Percentiles rank a stretch among this genome's conserved stretches.
These are phyloP conservation scores for Mesorhabditis belari DNA, from an alignment of 2,888 invertebrate genomes.

Conservation along the genomic window DNA sequence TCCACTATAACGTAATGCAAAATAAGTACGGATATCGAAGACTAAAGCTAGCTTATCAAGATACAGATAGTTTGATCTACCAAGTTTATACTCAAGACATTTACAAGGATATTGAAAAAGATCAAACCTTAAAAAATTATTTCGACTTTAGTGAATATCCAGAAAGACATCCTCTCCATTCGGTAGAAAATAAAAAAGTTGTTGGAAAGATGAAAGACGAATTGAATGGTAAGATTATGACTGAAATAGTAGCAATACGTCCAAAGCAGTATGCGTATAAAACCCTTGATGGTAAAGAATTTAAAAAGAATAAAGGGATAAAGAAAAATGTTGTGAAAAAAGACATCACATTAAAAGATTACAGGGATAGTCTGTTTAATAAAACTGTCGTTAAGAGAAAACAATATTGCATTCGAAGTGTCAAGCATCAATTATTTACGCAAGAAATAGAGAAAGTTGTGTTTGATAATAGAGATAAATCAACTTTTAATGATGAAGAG, in stretches of 20 bases:
- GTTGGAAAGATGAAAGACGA: slow-evolving; percentile 51
- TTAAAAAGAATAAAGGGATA: slow-evolving; percentile 16
- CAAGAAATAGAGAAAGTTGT: slow-evolving; percentile 14
- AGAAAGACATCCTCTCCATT: slow-evolving; percentile 24
- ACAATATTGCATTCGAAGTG: slow-evolving; percentile 14
- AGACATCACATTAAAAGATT: slow-evolving; percentile 12
- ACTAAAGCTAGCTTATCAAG: slow-evolving; percentile 33
- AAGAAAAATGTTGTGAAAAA: slow-evolving; percentile 18
- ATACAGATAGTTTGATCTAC: slow-evolving; percentile 45
- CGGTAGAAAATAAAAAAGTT: slow-evolving; percentile 39
- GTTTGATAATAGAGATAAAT: slow-evolving; percentile 12
- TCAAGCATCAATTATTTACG: slow-evolving; percentile 14
- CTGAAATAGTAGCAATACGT: slow-evolving; percentile 38
- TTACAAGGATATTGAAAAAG: slow-evolving; percentile 45
- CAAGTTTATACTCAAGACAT: slow-evolving; percentile 49
- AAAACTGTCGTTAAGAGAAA: slow-evolving; percentile 8
- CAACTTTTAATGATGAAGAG: no score
- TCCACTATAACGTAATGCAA: slow-evolving; percentile 24
- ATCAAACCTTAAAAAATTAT: slow-evolving; percentile 9
- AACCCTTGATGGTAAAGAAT: slow-evolving; percentile 6
- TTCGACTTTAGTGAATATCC: slow-evolving; percentile 47
- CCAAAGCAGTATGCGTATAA: slow-evolving; percentile 31
- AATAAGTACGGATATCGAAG: slow-evolving; percentile 23
- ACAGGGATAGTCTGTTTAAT: slow-evolving; percentile 8
- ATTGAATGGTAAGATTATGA: slow-evolving; percentile 31